phyloP scores from a whole-genome alignment of 2,888 invertebrate species.

The Subacronicta megacephala region DNA sequence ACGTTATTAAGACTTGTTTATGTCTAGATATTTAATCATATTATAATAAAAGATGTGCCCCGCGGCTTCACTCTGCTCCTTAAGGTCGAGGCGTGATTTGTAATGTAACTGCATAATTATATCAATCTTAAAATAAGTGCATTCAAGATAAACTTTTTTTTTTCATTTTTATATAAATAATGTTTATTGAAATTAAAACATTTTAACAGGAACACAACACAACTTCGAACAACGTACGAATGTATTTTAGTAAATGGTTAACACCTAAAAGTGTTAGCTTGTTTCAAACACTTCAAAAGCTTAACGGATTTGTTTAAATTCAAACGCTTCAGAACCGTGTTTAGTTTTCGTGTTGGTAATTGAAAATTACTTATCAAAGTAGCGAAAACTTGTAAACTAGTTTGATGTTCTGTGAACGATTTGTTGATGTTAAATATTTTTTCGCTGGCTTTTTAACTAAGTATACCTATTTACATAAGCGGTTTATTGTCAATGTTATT shows the following conservation, averaged over 20 bases:
- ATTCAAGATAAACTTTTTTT: no score
- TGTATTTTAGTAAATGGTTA: slow-evolving; percentile 23
- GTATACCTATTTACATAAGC: no score
- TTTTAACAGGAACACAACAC: not conserved
- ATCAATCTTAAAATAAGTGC: no score
- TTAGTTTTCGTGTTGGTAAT: slow-evolving; percentile 7
- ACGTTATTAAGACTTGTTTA: no score
- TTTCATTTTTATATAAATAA: not conserved
- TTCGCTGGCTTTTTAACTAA: no score
- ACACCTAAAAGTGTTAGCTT: slow-evolving; percentile 25
- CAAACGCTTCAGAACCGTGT: slow-evolving; percentile 14
- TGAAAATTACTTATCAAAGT: not conserved
- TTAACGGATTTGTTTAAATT: slow-evolving; percentile 44
- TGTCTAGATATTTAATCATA: no score
- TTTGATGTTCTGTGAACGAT: not conserved
- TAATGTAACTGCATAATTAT: no score
- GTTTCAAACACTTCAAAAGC: slow-evolving; percentile 51
- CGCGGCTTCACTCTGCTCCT: no score
- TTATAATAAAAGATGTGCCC: no score
- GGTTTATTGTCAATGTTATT: no score
- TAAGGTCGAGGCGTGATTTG: no score
- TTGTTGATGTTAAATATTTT: not conserved
- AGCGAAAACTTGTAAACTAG: not conserved
- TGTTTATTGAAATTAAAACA: not conserved
- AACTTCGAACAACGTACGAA: slow-evolving; percentile 8